Evolutionary conservation across 2,113 vertebrate species (phyloP).

Genomic region (Mastomys coucha): DNA sequence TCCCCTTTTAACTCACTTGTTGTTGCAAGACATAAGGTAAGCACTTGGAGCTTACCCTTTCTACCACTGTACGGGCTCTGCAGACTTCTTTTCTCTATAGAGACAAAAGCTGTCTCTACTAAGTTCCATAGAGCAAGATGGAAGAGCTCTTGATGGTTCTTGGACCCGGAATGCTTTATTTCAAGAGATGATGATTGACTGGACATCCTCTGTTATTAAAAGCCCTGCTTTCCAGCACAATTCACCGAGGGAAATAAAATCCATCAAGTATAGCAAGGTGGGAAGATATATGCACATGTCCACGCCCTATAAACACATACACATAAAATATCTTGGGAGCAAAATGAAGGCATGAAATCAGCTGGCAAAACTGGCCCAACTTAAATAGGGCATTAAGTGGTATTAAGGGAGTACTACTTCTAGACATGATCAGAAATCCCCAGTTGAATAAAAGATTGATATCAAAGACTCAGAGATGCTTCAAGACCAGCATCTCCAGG

Average conservation of each 20-base stretch:
- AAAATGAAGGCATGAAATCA: conserved; percentile 75
- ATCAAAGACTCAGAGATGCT: conserved; percentile 88
- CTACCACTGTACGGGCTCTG: neutral
- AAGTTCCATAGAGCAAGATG: neutral
- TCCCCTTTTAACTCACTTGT: neutral
- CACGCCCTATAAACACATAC: conserved; percentile 46
- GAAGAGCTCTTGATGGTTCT: neutral
- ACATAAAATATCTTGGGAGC: conserved; percentile 59
- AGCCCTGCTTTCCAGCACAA: neutral
- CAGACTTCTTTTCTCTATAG: conserved; percentile 1
- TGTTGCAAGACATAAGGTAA: neutral
- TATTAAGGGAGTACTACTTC: conserved; percentile 85
- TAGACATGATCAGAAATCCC: conserved; percentile 87
- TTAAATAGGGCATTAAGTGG: conserved; percentile 87
- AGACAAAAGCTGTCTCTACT: neutral
- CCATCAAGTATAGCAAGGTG: conserved; percentile 10
- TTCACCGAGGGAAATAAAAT: conserved; percentile 12
- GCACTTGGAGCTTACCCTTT: neutral
- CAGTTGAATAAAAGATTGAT: conserved; percentile 86
- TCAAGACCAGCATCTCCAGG: conserved; percentile 87
- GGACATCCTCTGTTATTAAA: conserved; percentile 34
- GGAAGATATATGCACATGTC: neutral
- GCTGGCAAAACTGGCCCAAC: conserved; percentile 66
- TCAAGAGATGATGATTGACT: conserved; percentile 3
- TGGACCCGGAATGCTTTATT: conserved; percentile 42